Percentiles rank a stretch among this genome's conserved stretches.
Conservation (phyloP, 37 sponge, comb jelly and placozoan genomes). For the Amphimedon queenslandica region DNA sequence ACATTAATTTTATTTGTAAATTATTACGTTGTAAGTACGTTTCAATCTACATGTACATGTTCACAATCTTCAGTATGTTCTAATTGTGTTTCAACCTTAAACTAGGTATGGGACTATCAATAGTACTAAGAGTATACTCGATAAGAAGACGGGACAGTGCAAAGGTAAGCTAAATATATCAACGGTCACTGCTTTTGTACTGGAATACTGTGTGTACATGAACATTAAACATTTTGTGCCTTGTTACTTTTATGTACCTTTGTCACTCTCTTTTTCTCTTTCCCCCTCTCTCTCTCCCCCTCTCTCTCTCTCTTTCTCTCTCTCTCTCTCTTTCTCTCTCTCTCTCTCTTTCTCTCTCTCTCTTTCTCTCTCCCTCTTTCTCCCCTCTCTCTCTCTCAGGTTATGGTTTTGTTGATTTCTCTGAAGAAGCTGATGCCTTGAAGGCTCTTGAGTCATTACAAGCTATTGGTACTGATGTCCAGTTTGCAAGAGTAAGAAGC, state of each 20-base stretch:
- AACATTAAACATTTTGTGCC: not conserved
- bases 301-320: not conserved
- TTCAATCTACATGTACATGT: constrained; percentile 20
- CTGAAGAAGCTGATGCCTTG: constrained; percentile 71
- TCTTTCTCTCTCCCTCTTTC: not conserved
- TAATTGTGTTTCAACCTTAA: too few species aligned
- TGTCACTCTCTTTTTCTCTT: not conserved
- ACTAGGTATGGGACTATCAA: constrained; percentile 95
- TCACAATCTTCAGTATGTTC: too few species aligned
- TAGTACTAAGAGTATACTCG: constrained; percentile 93
- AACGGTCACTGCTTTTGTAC: too few species aligned
- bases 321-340: not conserved
- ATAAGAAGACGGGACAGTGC: constrained; percentile 86
- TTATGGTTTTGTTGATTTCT: constrained; percentile 9
- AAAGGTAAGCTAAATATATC: too few species aligned
- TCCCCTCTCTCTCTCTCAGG: not conserved
- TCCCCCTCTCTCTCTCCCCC: constrained; percentile 1
- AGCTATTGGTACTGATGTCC: constrained; percentile 59
- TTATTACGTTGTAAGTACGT: not conserved
- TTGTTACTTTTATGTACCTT: not conserved
- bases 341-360: not conserved
- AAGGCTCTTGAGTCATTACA: constrained; percentile 70
- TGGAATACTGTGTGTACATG: too few species aligned
- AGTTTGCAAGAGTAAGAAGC: constrained; percentile 91
- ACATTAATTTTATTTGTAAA: not conserved